Evolutionary conservation across 2,888 invertebrate genomes (phyloP), one percentile per base, ranked within the genome.

Genomic region (Cerceris ruficornis): DNA sequence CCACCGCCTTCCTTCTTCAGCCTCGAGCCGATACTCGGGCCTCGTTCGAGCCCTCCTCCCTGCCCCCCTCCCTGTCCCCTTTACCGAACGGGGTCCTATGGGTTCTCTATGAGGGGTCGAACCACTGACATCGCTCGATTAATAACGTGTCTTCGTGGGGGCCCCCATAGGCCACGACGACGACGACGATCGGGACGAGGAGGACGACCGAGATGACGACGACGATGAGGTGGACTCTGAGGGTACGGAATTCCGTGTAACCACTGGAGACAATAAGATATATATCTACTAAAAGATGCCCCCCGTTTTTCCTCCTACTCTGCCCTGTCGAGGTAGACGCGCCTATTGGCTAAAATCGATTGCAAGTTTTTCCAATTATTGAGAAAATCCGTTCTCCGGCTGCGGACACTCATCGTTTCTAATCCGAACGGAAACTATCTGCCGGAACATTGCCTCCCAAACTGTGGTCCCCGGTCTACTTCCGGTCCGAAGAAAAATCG

Each of bases 101-200:
- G 86, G 81, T 87, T 85, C 90, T 89, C 90, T 90, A 90, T 89
- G 90, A 90, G 90, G 89, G 89, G 88, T 90, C 90, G 89, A 87
- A 90, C 87, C 87, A 88, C 90, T 88, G 88, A 90, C 90, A 88
- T 90, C 88, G 87, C 81, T 86, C 90, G 90, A 90, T 90, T 89
- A 90, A 90, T 88, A 90, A 90, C 87, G 88, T 83, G 85, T 85
- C 88, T 84, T 85, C 86, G 85, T 81, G 85, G 85, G 85, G 85
- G 83, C 83, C 77, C 80, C 61, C 85, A 75, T 85, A 77, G 81
- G 69, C 79, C 81, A 85, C 75, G 84, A 78, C 73, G 69, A 83
- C 69, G 74, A 79, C 70, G 72, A 73, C 70, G 72, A 62, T 28
- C 59, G 57, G 52, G 61, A 42, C 15, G 42, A 55, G 39, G 43